A percentile compares a stretch with the other conserved stretches of the same genome.
These are phyloP conservation scores for Salvator merianae DNA, from an alignment of 2,113 vertebrate genomes.

Conservation along the genomic window DNA sequence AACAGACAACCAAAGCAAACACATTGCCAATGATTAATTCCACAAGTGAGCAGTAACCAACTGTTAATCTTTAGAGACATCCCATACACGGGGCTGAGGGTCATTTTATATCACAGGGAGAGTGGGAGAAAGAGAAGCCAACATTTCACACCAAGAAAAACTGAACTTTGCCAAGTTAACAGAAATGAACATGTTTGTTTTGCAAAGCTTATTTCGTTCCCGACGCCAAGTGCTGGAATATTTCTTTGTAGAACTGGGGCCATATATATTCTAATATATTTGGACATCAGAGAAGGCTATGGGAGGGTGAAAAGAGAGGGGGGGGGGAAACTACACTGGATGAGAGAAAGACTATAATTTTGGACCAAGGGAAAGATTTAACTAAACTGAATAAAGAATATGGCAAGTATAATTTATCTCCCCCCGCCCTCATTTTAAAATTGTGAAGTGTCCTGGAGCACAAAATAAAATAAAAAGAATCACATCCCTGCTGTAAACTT, in stretches of 20 bases:
- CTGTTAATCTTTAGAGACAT: slow-evolving; percentile 43
- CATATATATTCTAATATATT: too few relatives aligned
- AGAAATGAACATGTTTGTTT: neutral
- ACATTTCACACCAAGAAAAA: neutral
- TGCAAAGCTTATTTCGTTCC: neutral
- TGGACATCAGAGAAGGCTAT: neutral
- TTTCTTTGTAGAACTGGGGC: neutral
- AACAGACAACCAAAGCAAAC: slow-evolving; percentile 62
- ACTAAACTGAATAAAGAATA: too few relatives aligned
- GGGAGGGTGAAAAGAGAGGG: neutral
- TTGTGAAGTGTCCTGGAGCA: too few relatives aligned
- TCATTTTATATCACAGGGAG: neutral
- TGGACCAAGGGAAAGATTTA: too few relatives aligned
- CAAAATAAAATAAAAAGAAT: too few relatives aligned
- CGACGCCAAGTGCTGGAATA: neutral
- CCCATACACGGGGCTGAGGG: neutral
- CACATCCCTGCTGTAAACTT: too few relatives aligned
- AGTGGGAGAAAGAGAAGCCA: neutral
- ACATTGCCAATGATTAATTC: slow-evolving; percentile 63
- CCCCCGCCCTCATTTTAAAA: too few relatives aligned
- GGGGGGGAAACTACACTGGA: neutral
- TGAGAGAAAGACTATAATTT: neutral
- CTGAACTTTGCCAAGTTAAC: neutral
- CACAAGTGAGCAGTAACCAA: slow-evolving; percentile 35
- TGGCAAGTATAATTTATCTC: too few relatives aligned